Percentiles rank a stretch among this genome's conserved stretches.
phyloP scores from a whole-genome alignment of 2,797 vertebrate species.

The Graptemys geographica region DNA sequence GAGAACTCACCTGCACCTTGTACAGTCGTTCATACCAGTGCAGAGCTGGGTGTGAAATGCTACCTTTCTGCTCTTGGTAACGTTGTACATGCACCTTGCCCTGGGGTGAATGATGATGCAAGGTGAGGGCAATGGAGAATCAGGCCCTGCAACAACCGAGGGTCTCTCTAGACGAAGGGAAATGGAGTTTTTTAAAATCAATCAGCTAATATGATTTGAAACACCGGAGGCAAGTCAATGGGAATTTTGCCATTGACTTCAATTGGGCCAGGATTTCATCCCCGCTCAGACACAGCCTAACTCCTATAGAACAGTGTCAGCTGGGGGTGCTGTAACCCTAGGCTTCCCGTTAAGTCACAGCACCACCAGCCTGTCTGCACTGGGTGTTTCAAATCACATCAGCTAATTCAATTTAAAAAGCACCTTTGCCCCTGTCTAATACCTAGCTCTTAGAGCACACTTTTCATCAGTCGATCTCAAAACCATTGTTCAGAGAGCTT shows the following conservation, averaged over 20 bases:
- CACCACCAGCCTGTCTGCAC: not conserved
- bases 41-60: not conserved
- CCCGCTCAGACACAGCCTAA: not conserved
- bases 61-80: not conserved
- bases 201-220: no score
- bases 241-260: not conserved
- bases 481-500: not conserved
- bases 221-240: not conserved
- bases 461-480: not conserved
- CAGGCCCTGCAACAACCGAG: not conserved
- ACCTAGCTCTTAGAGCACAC: not conserved
- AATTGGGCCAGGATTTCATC: not conserved
- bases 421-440: not conserved
- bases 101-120: not conserved
- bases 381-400: not conserved
- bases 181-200: not conserved
- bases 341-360: not conserved
- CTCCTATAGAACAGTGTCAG: not conserved
- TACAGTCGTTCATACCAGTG: not conserved
- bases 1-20: not conserved
- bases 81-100: not conserved
- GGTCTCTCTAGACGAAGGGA: not conserved
- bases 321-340: not conserved
- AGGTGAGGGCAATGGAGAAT: not conserved
- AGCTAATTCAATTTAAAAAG: not conserved